Evolutionary conservation across 2,888 invertebrate genomes (phyloP), one percentile per base, ranked within the genome.

Genomic region (Drosophila picticornis): DNA sequence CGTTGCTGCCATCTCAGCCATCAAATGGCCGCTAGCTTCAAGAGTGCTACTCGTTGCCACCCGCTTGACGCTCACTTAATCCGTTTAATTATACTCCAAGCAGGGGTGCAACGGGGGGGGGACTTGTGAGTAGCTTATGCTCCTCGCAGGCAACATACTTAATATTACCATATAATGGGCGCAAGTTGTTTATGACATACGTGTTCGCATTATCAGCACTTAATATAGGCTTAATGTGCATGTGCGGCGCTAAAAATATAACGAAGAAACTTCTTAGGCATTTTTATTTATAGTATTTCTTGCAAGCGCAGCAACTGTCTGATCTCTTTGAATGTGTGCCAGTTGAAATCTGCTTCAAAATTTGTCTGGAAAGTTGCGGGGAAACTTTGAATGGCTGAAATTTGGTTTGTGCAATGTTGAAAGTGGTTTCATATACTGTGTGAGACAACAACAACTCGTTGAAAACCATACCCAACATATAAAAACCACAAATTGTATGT

Each of bases 11-110:
- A 72, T 62, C 73, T 77, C 77, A 73, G 66, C 61, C 81, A 81
- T 73, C 75, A 80, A 80, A 80, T 79, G 82, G 81, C 80, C 82
- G 80, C 60, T 52, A 58, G 82, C 82, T 61, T 78, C 51, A 82
- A 78, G 78, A 75, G 80, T 80, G 79, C 79, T 64, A 75, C 80
- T 78, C 78, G 75, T 71, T 81, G 83, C 70, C 75, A 66, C 43
- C 64, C 77, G 65, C 77, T 77, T 77, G 74, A 74, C 69, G 77
- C 64, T 67, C 64, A 67, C 72, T 72, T 80, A 80, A 78, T 82
- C 82, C 77, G 79, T 72, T 80, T 80, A 81, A 80, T 80, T 79
- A 77, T 78, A 72, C n/a, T 36, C 46, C 51, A 50, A 25, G 11
- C 19, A n/a, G 34, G 36, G 27, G 43, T 13, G n/a, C n/a, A n/a